Evolutionary conservation across 2,113 vertebrate species (phyloP).

Genomic region (Odontesthes bonariensis): DNA sequence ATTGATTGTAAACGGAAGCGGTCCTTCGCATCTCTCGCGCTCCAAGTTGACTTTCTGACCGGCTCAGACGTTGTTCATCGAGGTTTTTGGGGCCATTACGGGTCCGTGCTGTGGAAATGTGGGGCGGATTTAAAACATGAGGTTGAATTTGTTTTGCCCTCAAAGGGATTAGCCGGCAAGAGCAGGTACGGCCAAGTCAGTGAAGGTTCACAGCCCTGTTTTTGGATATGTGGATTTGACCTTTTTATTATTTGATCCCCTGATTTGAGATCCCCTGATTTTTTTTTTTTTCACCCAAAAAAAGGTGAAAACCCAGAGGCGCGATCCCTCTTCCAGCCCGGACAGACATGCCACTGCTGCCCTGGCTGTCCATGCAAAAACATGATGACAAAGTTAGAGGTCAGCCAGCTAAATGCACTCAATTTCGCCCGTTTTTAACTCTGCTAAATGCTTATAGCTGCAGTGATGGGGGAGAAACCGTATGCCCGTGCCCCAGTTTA

Average conservation of each 20-base stretch:
- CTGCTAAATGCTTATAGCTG: not conserved
- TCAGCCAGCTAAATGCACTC: not conserved
- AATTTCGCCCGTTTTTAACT: not conserved
- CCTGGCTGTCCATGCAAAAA: not conserved
- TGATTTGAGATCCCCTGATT: not conserved
- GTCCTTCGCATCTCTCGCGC: no score
- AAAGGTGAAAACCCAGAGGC: not conserved
- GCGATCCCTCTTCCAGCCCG: not conserved
- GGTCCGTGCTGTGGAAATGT: not conserved
- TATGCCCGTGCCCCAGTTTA: constrained; percentile 3
- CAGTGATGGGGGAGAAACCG: not conserved
- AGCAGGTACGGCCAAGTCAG: not conserved
- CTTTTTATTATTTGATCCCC: not conserved
- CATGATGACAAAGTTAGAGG: not conserved
- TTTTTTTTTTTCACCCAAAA: no score
- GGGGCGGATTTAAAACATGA: not conserved
- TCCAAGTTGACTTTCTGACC: not conserved
- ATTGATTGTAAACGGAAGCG: no score
- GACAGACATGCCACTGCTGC: not conserved
- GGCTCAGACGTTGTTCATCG: not conserved
- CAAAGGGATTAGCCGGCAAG: not conserved
- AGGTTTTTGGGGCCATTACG: not conserved
- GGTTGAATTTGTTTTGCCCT: not conserved
- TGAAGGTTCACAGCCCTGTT: not conserved
- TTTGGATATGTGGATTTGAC: no score